These are phyloP conservation scores for Brachirus orientalis DNA, from an alignment of 2,113 vertebrate species.

Conservation along the genomic window DNA sequence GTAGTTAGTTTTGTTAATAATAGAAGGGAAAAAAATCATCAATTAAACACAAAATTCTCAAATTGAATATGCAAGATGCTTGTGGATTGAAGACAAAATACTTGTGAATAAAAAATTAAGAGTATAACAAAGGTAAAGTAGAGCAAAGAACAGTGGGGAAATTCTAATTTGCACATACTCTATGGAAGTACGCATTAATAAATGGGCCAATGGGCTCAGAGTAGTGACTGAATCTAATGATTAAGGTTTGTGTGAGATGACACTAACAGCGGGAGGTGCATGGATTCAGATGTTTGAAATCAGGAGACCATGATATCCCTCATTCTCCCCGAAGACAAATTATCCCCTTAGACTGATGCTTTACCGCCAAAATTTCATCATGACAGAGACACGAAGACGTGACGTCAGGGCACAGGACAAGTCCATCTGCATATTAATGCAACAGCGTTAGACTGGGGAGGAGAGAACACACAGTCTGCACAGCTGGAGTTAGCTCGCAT, in stretches of 20 bases:
- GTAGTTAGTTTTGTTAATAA: slow-evolving; percentile 36
- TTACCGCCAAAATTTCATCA: slow-evolving; percentile 22
- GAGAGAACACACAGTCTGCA: slow-evolving; percentile 19
- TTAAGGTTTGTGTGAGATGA: slow-evolving; percentile 57
- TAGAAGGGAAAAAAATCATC: background rate
- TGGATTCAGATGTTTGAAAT: slow-evolving; percentile 65
- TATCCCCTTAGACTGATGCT: slow-evolving; percentile 41
- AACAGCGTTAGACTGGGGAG: slow-evolving; percentile 3
- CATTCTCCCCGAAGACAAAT: slow-evolving; percentile 46
- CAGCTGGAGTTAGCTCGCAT: slow-evolving; percentile 10
- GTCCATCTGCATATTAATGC: background rate
- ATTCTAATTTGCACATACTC: slow-evolving; percentile 37
- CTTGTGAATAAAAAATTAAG: slow-evolving; percentile 44
- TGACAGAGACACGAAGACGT: slow-evolving; percentile 13
- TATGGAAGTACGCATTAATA: slow-evolving; percentile 38
- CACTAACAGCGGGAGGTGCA: slow-evolving; percentile 47
- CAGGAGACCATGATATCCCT: slow-evolving; percentile 36
- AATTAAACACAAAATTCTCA: slow-evolving; percentile 21
- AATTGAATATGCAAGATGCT: slow-evolving; percentile 2
- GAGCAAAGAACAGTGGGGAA: slow-evolving; percentile 49
- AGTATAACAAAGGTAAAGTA: slow-evolving; percentile 48
- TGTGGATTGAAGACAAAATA: slow-evolving; percentile 28
- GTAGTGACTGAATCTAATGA: slow-evolving; percentile 57
- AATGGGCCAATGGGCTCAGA: slow-evolving; percentile 42
- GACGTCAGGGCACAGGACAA: slow-evolving; percentile 1